Conservation (phyloP, 92 coral and sea anemone genomes). For the Hydrozoanthus gracilis region DNA sequence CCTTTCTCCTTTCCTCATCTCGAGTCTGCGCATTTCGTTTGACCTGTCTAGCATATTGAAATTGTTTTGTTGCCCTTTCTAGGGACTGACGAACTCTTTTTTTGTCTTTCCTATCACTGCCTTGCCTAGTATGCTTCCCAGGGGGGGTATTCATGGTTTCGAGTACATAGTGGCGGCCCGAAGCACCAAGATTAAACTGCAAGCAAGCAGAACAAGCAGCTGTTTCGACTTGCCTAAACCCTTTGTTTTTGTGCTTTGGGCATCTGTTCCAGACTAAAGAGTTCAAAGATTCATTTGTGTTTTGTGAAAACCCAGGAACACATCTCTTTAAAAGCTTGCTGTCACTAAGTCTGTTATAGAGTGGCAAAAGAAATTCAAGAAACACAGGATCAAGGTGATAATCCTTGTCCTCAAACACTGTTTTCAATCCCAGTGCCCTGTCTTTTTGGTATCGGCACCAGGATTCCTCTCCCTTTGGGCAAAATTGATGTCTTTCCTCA, state of each 20-base stretch:
- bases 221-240: conserved; percentile 7
- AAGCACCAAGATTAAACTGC: conserved; percentile 25
- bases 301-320: conserved; percentile 33
- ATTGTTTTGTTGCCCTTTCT: conserved; percentile 31
- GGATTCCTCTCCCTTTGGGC: conserved; percentile 36
- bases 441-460: conserved; percentile 42
- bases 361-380: background rate
- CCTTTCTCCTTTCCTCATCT: conserved; percentile 29
- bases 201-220: conserved; percentile 25
- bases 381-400: conserved; percentile 20
- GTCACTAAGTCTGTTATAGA: conserved; percentile 9
- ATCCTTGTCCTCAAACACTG: conserved; percentile 14
- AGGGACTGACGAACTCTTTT: conserved; percentile 24
- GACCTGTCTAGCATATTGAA: conserved; percentile 12
- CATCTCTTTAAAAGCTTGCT: conserved; percentile 16
- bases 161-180: conserved; percentile 13
- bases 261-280: conserved; percentile 21
- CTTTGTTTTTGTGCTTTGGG: conserved; percentile 3
- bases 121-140: conserved; percentile 28
- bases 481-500: conserved; percentile 41
- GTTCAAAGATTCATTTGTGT: background rate
- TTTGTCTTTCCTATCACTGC: conserved; percentile 25
- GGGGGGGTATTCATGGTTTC: conserved; percentile 17
- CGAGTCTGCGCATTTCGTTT: conserved; percentile 23
- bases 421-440: conserved; percentile 21